Conservation (phyloP, 1,140 invertebrate species). For the Patella vulgata region DNA sequence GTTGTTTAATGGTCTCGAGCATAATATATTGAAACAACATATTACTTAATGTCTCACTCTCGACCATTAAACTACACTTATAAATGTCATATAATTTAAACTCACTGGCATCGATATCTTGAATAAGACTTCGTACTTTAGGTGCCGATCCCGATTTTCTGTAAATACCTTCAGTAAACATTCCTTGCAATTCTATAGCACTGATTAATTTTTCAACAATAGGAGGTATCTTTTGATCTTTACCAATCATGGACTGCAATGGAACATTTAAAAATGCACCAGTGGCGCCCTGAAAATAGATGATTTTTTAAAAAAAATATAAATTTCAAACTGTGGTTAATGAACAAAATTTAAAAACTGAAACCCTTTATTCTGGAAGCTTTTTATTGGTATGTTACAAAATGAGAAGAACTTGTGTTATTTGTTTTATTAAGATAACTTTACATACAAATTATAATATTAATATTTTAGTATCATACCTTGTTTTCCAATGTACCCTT, state of each 20-base stretch:
- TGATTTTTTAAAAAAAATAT: too few species aligned
- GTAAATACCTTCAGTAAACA: slow-evolving; percentile 94
- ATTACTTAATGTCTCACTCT: too few species aligned
- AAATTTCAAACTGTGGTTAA: neutral
- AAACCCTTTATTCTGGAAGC: slow-evolving; percentile 6
- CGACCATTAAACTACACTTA: too few species aligned
- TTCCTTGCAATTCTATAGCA: slow-evolving; percentile 89
- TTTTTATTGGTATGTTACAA: too few species aligned
- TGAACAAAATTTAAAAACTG: neutral
- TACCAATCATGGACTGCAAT: slow-evolving; percentile 75
- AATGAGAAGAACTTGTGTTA: too few species aligned
- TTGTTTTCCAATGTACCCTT: slow-evolving; percentile 58
- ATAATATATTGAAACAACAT: too few species aligned
- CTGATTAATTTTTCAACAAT: slow-evolving; percentile 88
- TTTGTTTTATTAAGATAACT: too few species aligned
- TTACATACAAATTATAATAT: too few species aligned
- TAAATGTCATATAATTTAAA: too few species aligned
- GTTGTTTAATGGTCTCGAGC: too few species aligned
- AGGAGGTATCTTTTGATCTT: slow-evolving; percentile 80
- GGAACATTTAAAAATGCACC: slow-evolving; percentile 79
- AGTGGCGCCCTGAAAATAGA: slow-evolving; percentile 23
- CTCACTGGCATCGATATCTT: slow-evolving; percentile 57
- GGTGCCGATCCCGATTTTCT: slow-evolving; percentile 84
- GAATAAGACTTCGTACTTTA: slow-evolving; percentile 66
- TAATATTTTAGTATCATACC: too few species aligned